Evolutionary conservation across 2,113 vertebrate species (phyloP).

Genomic region (Gymnocephalus cernua): DNA sequence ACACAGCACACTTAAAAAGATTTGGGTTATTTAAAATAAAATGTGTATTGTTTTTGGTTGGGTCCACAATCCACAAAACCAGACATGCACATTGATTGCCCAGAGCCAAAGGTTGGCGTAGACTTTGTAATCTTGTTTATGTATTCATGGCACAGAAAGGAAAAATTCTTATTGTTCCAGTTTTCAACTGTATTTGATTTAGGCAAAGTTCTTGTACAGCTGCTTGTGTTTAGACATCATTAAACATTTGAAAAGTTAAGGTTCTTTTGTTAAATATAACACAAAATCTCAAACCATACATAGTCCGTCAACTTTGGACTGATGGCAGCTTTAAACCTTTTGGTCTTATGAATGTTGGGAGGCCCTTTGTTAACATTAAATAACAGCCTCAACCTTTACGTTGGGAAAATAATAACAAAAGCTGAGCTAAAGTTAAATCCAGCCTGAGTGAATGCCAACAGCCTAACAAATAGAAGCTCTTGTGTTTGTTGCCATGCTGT

Average conservation of each 20-base stretch:
- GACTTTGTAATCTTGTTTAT: too few species aligned
- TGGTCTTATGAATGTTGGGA: too few species aligned
- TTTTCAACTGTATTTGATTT: background rate
- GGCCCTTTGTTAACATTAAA: background rate
- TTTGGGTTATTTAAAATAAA: too few species aligned
- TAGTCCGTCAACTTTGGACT: too few species aligned
- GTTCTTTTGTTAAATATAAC: background rate
- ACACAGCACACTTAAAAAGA: too few species aligned
- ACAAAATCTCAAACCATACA: too few species aligned
- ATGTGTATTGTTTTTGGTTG: background rate
- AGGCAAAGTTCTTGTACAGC: background rate
- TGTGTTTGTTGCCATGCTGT: constrained; percentile 17
- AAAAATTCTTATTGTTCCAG: background rate
- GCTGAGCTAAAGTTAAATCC: background rate
- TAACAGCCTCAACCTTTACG: constrained; percentile 2
- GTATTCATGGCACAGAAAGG: too few species aligned
- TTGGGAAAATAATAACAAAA: background rate
- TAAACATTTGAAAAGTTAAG: background rate
- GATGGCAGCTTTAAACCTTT: too few species aligned
- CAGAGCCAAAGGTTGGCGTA: background rate
- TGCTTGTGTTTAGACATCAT: background rate
- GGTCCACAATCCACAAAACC: background rate
- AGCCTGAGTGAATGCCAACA: background rate
- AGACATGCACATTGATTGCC: background rate
- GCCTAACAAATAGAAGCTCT: background rate